Evolutionary conservation across 2,797 vertebrate genomes (phyloP).

Genomic region (Heteromormyrus szaboi): DNA sequence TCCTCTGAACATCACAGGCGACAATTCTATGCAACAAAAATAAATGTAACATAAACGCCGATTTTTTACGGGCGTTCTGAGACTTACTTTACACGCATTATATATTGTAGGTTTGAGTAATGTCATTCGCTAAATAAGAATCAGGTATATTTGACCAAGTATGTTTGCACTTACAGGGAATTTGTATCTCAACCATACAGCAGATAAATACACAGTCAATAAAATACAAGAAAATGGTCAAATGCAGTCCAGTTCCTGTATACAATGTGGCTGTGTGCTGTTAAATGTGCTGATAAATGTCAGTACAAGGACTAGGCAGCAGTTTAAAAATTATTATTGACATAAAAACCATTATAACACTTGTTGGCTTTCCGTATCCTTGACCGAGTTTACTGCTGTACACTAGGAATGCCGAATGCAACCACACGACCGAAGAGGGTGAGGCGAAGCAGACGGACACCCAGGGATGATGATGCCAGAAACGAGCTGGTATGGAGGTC

Average conservation of each 20-base stretch:
- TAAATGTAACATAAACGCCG: neutral
- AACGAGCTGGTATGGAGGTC: slow-evolving; percentile 81
- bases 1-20: neutral
- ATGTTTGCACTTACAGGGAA: neutral
- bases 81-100: neutral
- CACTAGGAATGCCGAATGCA: slow-evolving; percentile 67
- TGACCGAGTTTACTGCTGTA: neutral
- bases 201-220: neutral
- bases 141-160: neutral
- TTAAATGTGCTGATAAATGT: neutral
- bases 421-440: slow-evolving; percentile 52
- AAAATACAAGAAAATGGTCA: neutral
- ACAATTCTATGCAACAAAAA: neutral
- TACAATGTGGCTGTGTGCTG: neutral
- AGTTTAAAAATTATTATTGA: neutral
- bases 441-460: slow-evolving; percentile 50
- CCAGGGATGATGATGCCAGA: slow-evolving; percentile 65
- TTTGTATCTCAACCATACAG: neutral
- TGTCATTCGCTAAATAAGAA: neutral
- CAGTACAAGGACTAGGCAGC: neutral
- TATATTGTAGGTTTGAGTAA: neutral
- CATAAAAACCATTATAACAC: neutral
- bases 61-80: neutral
- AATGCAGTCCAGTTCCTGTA: neutral
- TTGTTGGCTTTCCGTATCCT: neutral